Percentiles rank a stretch among this genome's conserved stretches.
phyloP scores from a whole-genome alignment of 2,888 invertebrate species.

The Trissolcus brochymenae region DNA sequence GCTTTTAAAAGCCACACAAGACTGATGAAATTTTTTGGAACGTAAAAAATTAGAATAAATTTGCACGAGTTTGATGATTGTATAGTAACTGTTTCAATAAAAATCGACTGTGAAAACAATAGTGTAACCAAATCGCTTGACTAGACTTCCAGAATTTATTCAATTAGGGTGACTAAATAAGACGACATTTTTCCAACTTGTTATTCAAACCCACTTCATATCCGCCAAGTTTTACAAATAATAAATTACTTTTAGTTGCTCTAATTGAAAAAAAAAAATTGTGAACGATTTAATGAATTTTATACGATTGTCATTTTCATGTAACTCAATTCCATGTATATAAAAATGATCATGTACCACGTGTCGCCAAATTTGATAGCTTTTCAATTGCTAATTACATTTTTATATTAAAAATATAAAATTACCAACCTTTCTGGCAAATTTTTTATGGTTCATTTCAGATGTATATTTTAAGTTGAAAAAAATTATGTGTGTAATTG shows the following conservation, averaged over 20 bases:
- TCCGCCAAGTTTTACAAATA: conserved; percentile 5
- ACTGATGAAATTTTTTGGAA: conserved; percentile 60
- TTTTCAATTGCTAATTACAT: conserved; percentile 26
- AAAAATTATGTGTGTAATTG: conserved; percentile 3
- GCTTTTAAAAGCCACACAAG: conserved; percentile 59
- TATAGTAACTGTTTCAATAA: conserved; percentile 15
- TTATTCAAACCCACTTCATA: too few species aligned
- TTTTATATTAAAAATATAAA: conserved; percentile 17
- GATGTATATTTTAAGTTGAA: conserved; percentile 30
- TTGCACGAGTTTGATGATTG: conserved; percentile 3
- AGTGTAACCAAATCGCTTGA: neutral
- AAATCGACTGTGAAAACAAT: neutral
- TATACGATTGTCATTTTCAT: conserved; percentile 14
- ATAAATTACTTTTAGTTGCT: conserved; percentile 22
- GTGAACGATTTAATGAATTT: conserved; percentile 18
- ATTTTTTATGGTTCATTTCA: neutral
- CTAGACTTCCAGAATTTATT: neutral
- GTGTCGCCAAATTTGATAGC: conserved; percentile 41
- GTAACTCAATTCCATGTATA: conserved; percentile 32
- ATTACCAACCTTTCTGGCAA: neutral
- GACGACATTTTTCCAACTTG: too few species aligned
- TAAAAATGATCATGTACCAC: conserved; percentile 20
- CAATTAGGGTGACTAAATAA: neutral
- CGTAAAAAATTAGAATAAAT: too few species aligned
- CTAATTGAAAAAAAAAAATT: conserved; percentile 19